Percentiles rank a stretch among this genome's conserved stretches.
Conservation (phyloP, 2,113 vertebrate genomes). For the Platichthys flesus region DNA sequence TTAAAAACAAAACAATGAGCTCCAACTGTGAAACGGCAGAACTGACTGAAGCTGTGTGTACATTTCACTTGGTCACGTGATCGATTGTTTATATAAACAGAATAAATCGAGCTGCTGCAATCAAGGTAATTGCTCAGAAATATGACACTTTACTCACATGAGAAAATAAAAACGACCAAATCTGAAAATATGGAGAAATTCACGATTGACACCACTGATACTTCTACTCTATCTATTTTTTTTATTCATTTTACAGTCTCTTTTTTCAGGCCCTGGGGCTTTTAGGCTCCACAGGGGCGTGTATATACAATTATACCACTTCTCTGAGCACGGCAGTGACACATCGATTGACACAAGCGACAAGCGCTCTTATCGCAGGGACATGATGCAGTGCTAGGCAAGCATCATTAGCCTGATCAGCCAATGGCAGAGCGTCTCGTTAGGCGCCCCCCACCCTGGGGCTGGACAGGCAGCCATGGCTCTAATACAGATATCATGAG, state of each 20-base stretch:
- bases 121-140: not conserved
- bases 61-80: not conserved
- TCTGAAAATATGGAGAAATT: constrained; percentile 2
- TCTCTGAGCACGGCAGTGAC: constrained; percentile 60
- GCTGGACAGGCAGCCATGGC: constrained; percentile 34
- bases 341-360: constrained; percentile 71
- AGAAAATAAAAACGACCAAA: constrained; percentile 27
- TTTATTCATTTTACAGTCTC: constrained; percentile 6
- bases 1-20: too few species aligned
- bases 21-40: too few species aligned
- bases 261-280: constrained; percentile 40
- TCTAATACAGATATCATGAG: constrained; percentile 55
- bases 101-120: not conserved
- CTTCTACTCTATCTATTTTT: constrained; percentile 38
- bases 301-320: constrained; percentile 64
- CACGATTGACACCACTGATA: constrained; percentile 29
- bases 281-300: constrained; percentile 39
- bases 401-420: constrained; percentile 69
- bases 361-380: constrained; percentile 66
- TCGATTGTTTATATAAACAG: not conserved
- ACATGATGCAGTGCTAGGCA: constrained; percentile 62
- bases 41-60: not conserved
- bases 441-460: constrained; percentile 12
- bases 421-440: constrained; percentile 49
- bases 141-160: not conserved